Evolutionary conservation across 1,140 invertebrate species (phyloP), one percentile per base, ranked within the genome.

Genomic region (Eulimnadia texana): DNA sequence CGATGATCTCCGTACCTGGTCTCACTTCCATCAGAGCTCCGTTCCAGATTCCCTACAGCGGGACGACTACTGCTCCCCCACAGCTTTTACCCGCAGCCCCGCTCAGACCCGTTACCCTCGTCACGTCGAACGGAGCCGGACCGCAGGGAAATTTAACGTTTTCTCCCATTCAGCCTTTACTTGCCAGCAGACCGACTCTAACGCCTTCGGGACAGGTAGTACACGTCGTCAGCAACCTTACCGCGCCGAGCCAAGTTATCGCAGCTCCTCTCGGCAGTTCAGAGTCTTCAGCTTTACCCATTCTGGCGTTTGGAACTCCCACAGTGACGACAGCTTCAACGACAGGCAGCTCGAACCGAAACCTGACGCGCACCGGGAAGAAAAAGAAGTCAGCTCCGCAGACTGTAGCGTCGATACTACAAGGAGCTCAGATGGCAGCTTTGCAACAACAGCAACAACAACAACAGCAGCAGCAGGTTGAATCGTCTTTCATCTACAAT

Each of bases 371-470:
- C 57, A 33, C 63, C 63, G 47, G 24, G 59, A 61, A 24, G 47
- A 57, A 47, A 51, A 50, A 47, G 58, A 60, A 88, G 72, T 74
- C 74, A 24, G 78, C 80, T 64, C 75, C 80, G 1, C 79, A 84
- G 65, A 85, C 83, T 3, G 82, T 86, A 1, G 83, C 84, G 2
- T 84, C 82, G 1, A 85, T 87, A 76, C 68, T 88, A 25, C 84
- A 86, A 23, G 49, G 50, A 19, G 60, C 29, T 9, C 49, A 50
- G n/a, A 50, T 52, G 28, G n/a, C 42, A 27, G 23, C 50, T 1
- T 27, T 29, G 3, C 19, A 27, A 28, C 50, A 24, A 16, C 62
- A 28, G 19, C 50, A 59, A 2, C 55, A 63, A 9, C 29, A 50
- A 19, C 61, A 62, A 25, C 28, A 47, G 24, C 33, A 59, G 9